Evolutionary conservation across 92 coral and sea anemone genomes (phyloP), one percentile per base, ranked within the genome.

Genomic region (Palythoa grandiflora): DNA sequence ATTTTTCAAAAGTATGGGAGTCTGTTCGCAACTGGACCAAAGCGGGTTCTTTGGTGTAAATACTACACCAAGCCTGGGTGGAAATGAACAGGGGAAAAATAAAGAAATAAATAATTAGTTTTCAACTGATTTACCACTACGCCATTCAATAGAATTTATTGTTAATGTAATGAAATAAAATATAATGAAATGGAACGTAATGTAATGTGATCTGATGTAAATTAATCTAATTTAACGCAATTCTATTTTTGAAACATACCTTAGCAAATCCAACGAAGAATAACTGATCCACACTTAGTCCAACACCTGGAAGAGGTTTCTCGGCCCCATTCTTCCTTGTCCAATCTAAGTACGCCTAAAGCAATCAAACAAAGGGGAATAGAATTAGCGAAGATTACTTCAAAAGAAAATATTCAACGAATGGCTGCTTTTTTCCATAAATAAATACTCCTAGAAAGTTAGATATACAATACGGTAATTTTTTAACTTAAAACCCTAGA

Each of bases 211-310:
- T n/a, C 20, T 74, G 36, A 47, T 74, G 2, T 74, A 20, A 28
- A 13, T 36, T 50, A 52, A 44, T 1, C n/a, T 1, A 59, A 14
- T 59, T 11, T 14, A 8, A 5, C 17, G 28, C 28, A 28, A 28
- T 59, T 17, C 66, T 14, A 59, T 59, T 19, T 2, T 59, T 59
- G 16, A 11, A 59, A 76, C 85, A 7, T 40, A 94, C 96, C 93
- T 79, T 91, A 3, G 96, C 96, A 83, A 89, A 94, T 65, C 96
- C 96, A 10, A 94, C 80, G 50, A 92, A 94, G 89, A 94, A 94
- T 28, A 94, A 88, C 54, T 94, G 94, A 38, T 94, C 96, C 4
- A 93, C 92, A 47, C 87, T 94, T 40, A 94, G 84, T 3, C 71
- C 92, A 3, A 94, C 88, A 38, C 90, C 94, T 68, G 96, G 96